phyloP scores from a whole-genome alignment of 2,888 invertebrate genomes.

The Phragmatobia fuliginosa region DNA sequence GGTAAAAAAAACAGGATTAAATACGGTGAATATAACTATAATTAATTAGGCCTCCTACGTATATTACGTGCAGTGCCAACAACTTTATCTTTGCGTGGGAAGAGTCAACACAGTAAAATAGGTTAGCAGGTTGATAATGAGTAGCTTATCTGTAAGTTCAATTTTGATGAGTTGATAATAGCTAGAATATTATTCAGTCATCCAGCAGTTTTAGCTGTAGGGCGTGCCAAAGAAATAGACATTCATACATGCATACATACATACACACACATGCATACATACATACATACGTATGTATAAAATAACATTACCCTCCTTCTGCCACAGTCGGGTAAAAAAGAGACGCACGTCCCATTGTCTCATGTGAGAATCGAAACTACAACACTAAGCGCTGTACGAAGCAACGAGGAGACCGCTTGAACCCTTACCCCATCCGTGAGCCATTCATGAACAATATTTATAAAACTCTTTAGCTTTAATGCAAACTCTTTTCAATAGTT shows the following conservation, averaged over 20 bases:
- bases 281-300: no score
- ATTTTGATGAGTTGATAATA: constrained; percentile 6
- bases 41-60: constrained; percentile 47
- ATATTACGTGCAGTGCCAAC: constrained; percentile 37
- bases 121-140: constrained; percentile 49
- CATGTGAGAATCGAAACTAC: no score
- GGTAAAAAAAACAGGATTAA: constrained; percentile 33
- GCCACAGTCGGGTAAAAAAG: no score
- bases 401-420: no score
- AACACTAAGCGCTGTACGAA: no score
- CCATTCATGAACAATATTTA: neutral
- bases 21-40: constrained; percentile 41
- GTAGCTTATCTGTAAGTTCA: constrained; percentile 28
- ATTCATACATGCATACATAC: no score
- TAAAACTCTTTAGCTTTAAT: neutral
- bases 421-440: no score
- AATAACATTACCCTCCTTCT: no score
- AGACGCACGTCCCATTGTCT: no score
- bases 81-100: constrained; percentile 46
- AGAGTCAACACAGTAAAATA: constrained; percentile 35
- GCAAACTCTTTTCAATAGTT: neutral
- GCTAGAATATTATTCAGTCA: neutral
- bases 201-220: no score
- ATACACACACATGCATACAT: no score
- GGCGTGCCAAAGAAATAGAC: no score